These are phyloP conservation scores for Phengaris alcon DNA, from an alignment of 2,888 invertebrate species.

Conservation along the genomic window DNA sequence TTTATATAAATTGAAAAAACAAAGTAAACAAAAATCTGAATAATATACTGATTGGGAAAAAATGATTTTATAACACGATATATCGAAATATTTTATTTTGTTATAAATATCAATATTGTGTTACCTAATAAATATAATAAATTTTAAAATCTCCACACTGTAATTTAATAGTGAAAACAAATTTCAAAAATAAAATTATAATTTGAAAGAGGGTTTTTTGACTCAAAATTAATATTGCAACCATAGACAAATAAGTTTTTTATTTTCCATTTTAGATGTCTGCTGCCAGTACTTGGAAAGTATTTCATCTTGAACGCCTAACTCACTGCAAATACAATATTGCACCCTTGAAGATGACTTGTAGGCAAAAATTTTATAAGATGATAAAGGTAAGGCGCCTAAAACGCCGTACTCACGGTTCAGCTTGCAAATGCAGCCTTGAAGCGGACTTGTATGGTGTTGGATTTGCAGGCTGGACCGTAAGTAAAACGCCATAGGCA, in stretches of 20 bases:
- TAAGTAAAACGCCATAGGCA: too few species aligned
- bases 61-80: background rate
- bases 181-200: slow-evolving; percentile 58
- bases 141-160: slow-evolving; percentile 60
- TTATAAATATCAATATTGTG: background rate
- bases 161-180: slow-evolving; percentile 64
- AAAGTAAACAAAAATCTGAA: background rate
- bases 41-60: background rate
- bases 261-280: too few species aligned
- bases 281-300: too few species aligned
- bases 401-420: too few species aligned
- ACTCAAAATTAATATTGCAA: slow-evolving; percentile 65
- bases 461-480: too few species aligned
- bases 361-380: too few species aligned
- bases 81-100: background rate
- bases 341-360: too few species aligned
- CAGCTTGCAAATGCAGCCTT: too few species aligned
- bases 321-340: too few species aligned
- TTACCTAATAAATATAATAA: slow-evolving; percentile 27
- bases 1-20: background rate
- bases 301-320: too few species aligned
- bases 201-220: slow-evolving; percentile 72
- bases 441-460: too few species aligned
- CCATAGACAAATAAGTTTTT: background rate
- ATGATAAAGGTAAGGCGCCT: too few species aligned